Evolutionary conservation across 2,888 invertebrate species (phyloP).

Genomic region (Melanostoma scalare): DNA sequence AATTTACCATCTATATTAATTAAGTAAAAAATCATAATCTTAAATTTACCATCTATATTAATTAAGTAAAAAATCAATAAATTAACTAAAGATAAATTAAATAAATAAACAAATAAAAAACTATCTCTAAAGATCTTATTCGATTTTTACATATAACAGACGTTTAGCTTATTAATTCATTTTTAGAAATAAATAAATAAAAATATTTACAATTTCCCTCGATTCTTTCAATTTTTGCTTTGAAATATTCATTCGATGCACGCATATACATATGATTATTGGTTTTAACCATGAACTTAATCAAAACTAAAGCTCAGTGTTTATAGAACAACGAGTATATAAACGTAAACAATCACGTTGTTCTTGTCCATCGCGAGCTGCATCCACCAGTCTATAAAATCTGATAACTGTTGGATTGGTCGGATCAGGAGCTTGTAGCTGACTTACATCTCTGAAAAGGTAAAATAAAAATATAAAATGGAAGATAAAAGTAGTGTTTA

Average conservation of each 20-base stretch:
- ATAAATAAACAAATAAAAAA: too few relatives aligned
- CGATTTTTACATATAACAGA: too few relatives aligned
- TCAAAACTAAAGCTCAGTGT: conserved; percentile 83
- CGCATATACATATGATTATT: background rate
- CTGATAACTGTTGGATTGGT: conserved; percentile 88
- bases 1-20: too few relatives aligned
- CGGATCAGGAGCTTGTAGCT: conserved; percentile 86
- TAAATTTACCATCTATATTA: too few relatives aligned
- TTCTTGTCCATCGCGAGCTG: conserved; percentile 92
- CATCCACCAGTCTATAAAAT: conserved; percentile 90
- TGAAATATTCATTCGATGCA: background rate
- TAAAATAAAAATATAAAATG: conserved; percentile 41
- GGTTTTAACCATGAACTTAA: background rate
- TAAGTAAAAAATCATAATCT: too few relatives aligned
- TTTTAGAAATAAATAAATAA: too few relatives aligned
- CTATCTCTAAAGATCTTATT: too few relatives aligned
- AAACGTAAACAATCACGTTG: conserved; percentile 87
- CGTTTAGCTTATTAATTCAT: too few relatives aligned
- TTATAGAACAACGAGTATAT: conserved; percentile 88
- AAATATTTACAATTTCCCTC: too few relatives aligned
- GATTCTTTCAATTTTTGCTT: background rate
- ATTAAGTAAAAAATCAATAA: too few relatives aligned
- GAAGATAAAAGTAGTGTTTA: background rate
- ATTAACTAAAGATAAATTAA: too few relatives aligned
- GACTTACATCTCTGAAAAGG: conserved; percentile 88